Conservation (phyloP, 2,888 invertebrate species). For the Agonopterix arenella region DNA sequence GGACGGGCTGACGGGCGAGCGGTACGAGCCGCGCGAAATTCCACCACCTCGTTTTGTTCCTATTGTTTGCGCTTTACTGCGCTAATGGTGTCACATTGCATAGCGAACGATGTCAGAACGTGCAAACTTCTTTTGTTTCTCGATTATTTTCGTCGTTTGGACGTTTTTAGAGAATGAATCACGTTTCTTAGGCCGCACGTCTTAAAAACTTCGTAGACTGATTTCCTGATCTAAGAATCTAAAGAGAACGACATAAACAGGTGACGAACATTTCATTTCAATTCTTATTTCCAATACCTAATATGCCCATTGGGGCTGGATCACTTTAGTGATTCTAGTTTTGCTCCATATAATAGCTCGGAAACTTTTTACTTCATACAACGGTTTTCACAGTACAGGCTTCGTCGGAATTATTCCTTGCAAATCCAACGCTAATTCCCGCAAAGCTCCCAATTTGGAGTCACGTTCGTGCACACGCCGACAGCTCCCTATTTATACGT, state of each 20-base stretch:
- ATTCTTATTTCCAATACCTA: too few relatives aligned
- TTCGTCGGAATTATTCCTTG: constrained; percentile 44
- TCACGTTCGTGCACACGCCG: constrained; percentile 35
- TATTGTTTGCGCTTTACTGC: constrained; percentile 49
- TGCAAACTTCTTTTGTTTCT: constrained; percentile 35
- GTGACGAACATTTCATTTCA: too few relatives aligned
- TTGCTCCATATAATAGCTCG: too few relatives aligned
- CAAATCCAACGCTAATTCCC: constrained; percentile 59
- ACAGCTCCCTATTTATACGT: constrained; percentile 18
- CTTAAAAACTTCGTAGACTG: too few relatives aligned
- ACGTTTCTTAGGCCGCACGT: not conserved
- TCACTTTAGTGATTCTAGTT: too few relatives aligned
- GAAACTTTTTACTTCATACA: too few relatives aligned
- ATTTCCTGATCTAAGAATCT: too few relatives aligned
- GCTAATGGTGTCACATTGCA: constrained; percentile 72
- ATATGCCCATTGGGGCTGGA: too few relatives aligned
- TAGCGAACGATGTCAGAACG: constrained; percentile 52
- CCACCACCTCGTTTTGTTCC: constrained; percentile 48
- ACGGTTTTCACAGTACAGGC: constrained; percentile 5
- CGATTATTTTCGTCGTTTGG: constrained; percentile 45
- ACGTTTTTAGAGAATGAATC: constrained; percentile 26
- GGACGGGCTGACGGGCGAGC: constrained; percentile 9
- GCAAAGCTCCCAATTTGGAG: constrained; percentile 58
- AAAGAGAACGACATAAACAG: too few relatives aligned
- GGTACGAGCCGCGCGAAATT: constrained; percentile 48